Conservation (phyloP, 2,113 vertebrate species). For the Mesembrinibis cayennensis region DNA sequence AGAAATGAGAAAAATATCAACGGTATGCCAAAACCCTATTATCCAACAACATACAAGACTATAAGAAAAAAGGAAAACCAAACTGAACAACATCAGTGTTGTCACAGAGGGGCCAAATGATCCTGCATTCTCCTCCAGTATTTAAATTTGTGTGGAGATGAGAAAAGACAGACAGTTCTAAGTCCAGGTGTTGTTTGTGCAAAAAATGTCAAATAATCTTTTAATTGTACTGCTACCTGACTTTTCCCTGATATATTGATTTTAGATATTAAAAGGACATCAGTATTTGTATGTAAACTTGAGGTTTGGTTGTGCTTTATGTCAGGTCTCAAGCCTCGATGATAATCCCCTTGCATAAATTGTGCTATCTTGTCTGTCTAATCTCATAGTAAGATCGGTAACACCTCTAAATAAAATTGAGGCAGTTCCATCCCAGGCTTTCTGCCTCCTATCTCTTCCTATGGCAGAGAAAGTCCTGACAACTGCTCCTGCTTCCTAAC, state of each 20-base stretch:
- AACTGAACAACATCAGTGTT: neutral
- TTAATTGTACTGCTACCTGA: neutral
- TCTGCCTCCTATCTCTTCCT: neutral
- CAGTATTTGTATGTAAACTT: neutral
- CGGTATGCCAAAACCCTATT: neutral
- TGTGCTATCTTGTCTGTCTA: neutral
- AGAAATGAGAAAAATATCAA: neutral
- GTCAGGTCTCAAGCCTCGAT: neutral
- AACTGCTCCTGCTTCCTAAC: neutral
- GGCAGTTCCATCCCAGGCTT: neutral
- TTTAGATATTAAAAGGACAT: neutral
- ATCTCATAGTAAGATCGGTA: neutral
- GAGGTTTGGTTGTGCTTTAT: neutral
- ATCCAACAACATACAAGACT: neutral
- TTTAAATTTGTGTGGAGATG: neutral
- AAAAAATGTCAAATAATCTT: neutral
- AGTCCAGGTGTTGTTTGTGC: neutral
- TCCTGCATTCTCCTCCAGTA: neutral
- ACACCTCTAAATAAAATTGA: neutral
- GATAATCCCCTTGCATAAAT: neutral
- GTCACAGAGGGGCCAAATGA: neutral
- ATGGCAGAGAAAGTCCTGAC: neutral
- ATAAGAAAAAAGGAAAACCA: neutral
- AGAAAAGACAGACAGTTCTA: neutral
- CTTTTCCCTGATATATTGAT: neutral